Evolutionary conservation across 1,140 invertebrate genomes (phyloP), one percentile per base, ranked within the genome.

Genomic region (Drosophila equinoxialis): DNA sequence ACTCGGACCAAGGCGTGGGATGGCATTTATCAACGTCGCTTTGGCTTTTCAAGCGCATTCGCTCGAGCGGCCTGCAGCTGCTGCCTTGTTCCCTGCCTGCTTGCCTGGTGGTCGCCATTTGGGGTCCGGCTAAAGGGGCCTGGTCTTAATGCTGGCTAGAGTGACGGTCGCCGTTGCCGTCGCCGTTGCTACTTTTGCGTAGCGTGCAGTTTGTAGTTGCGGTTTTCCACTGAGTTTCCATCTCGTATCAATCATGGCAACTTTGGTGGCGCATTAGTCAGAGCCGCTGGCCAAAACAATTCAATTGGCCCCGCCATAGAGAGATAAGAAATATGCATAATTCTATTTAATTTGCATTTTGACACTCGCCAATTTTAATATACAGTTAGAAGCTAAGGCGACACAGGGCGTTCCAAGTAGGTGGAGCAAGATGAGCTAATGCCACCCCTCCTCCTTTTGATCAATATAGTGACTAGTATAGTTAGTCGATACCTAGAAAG

Each of bases 251-350:
- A 86, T 86, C 82, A 81, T 68, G 64, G 82, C 83, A 68, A 83
- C 83, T 89, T 67, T 77, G 84, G 79, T 87, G 84, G 84, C 83
- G 80, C 84, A 89, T 87, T 87, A 87, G 79, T 89, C 84, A 87
- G 77, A 67, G 77, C 84, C 84, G 39, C 59, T 63, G 74, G 83
- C 62, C 83, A 78, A 72, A 89, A 87, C 84, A 87, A 89, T 89
- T 89, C 84, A 89, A 87, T 87, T 83, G 65, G 58, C 65, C 45
- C 63, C 30, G 57, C 51, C 58, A 48, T 20, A 6, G 30, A 30
- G n/a, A 59, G 84, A 86, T 89, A 87, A 89, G 73, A 73, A 72
- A 80, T 78, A 69, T 87, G 77, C 77, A 89, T 89, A 89, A 89
- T 89, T 89, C 77, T 79, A 89, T 81, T 89, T 81, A 83, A 89